Percentiles rank a stretch among this genome's conserved stretches.
These are phyloP conservation scores for Podarcis lilfordi DNA, from an alignment of 2,797 vertebrate genomes.

Conservation along the genomic window DNA sequence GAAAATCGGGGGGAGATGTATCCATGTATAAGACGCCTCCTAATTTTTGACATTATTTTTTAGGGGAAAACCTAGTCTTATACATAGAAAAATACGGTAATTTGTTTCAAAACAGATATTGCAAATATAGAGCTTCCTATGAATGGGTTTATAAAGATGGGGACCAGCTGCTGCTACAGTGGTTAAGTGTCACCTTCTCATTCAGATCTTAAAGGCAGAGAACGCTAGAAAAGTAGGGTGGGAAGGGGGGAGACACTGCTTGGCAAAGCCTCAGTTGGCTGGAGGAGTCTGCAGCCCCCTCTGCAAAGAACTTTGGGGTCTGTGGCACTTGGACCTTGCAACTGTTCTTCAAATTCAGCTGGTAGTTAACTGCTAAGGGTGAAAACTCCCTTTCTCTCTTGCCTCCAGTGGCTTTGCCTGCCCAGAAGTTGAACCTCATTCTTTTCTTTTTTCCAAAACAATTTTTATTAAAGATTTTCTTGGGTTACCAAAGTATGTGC, in stretches of 20 bases:
- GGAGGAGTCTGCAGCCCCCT: neutral
- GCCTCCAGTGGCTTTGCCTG: slow-evolving; percentile 66
- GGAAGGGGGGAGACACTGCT: neutral
- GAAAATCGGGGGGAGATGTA: too few species aligned
- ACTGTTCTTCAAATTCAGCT: too few species aligned
- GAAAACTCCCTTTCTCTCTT: slow-evolving; percentile 3
- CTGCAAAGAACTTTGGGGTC: neutral
- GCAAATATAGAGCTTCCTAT: neutral
- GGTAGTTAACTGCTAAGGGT: neutral
- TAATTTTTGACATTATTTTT: too few species aligned
- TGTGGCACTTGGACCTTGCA: neutral
- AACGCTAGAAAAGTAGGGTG: neutral
- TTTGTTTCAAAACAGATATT: neutral
- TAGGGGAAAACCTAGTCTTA: too few species aligned
- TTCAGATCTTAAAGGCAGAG: neutral
- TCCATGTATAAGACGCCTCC: too few species aligned
- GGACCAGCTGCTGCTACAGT: neutral
- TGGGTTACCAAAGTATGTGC: too few species aligned
- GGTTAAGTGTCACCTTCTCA: neutral
- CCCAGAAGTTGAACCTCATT: slow-evolving; percentile 57
- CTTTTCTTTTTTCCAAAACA: slow-evolving; percentile 19
- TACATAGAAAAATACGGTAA: too few species aligned
- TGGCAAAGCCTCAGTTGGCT: neutral
- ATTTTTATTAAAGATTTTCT: too few species aligned
- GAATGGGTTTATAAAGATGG: neutral